Conservation (phyloP, 2,888 invertebrate species). For the Harmothoe impar region DNA sequence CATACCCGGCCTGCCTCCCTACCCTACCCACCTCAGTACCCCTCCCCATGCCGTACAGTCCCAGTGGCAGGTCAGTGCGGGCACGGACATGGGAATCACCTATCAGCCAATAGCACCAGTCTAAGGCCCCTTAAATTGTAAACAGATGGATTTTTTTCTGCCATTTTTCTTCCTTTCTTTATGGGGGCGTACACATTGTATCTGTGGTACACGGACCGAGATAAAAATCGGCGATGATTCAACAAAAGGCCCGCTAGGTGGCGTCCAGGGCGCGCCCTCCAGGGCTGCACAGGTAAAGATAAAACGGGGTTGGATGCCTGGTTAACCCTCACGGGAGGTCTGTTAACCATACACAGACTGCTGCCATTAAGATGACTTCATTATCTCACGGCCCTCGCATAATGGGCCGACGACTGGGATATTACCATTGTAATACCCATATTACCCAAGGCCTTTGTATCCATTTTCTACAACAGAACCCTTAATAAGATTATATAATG, state of each 20-base stretch:
- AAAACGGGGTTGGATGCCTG: neutral
- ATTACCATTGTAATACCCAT: no score
- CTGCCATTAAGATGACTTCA: no score
- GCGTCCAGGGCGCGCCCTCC: neutral
- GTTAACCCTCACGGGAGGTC: neutral
- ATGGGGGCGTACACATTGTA: no score
- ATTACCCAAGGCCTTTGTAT: no score
- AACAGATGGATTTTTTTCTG: constrained; percentile 9
- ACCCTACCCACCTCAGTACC: neutral
- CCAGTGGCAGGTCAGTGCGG: neutral
- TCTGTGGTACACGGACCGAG: neutral
- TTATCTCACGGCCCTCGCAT: no score
- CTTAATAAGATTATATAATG: no score
- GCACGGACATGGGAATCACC: neutral
- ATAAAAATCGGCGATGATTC: constrained; percentile 10
- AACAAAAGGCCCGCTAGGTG: constrained; percentile 7
- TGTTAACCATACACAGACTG: no score
- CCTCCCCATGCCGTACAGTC: neutral
- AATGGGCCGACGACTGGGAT: no score
- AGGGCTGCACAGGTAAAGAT: constrained; percentile 13
- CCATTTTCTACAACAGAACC: no score
- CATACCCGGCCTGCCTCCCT: neutral
- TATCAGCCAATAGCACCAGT: neutral
- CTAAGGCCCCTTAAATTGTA: neutral
- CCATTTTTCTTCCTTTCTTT: neutral